Conservation (phyloP, 2,797 vertebrate genomes). For the Tokudaia tokunoshimensis region DNA sequence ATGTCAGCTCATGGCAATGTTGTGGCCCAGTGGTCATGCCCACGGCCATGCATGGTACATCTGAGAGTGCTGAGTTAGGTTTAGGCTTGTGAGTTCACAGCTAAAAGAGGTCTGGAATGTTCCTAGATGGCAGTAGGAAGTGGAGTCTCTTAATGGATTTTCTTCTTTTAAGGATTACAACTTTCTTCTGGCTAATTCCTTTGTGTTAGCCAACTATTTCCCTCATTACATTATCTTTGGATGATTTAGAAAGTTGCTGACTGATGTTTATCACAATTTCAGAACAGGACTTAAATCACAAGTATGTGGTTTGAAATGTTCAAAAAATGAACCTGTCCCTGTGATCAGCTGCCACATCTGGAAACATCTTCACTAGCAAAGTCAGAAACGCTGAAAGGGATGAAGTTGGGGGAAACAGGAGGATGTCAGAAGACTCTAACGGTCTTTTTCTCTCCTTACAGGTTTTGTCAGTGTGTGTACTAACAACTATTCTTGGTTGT, state of each 20-base stretch:
- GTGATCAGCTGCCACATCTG: neutral
- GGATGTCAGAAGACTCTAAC: neutral
- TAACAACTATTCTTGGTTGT: conserved; percentile 93
- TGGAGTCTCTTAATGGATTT: neutral
- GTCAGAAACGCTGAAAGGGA: conserved; percentile 9
- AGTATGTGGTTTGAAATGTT: neutral
- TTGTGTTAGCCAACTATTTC: neutral
- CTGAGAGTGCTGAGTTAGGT: neutral
- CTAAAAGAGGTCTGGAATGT: neutral
- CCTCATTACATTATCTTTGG: neutral
- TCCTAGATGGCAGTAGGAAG: neutral
- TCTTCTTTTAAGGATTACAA: neutral
- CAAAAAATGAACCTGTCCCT: neutral
- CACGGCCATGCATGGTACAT: neutral
- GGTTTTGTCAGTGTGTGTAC: conserved; percentile 93
- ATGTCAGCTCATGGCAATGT: neutral
- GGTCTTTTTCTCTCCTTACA: conserved; percentile 75
- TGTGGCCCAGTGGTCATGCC: neutral
- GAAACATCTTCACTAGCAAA: neutral
- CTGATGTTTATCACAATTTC: neutral
- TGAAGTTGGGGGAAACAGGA: neutral
- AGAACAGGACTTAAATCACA: neutral
- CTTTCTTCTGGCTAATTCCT: conserved; percentile 21
- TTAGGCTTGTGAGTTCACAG: neutral
- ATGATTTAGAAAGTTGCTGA: neutral